Percentiles rank a stretch among this genome's conserved stretches.
phyloP scores from a whole-genome alignment of 2,797 vertebrate genomes.

The Pristis pectinata region DNA sequence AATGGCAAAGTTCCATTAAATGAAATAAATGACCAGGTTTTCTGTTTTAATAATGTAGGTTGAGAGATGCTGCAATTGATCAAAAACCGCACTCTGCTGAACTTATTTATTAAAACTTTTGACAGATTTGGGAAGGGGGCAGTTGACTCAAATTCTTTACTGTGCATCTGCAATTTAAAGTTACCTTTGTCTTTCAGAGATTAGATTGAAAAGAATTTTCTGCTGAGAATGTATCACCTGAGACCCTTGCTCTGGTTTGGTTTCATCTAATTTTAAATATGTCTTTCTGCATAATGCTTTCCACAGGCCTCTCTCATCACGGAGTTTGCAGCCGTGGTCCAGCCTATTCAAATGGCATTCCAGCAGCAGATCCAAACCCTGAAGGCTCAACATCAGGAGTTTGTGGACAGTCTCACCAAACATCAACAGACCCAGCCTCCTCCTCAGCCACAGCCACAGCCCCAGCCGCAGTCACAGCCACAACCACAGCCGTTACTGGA shows the following conservation, averaged over 20 bases:
- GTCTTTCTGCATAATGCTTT: neutral
- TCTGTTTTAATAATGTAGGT: neutral
- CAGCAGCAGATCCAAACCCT: constrained; percentile 92
- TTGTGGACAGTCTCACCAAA: constrained; percentile 77
- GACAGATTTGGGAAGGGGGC: neutral
- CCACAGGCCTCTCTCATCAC: constrained; percentile 82
- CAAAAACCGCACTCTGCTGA: neutral
- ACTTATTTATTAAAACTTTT: neutral
- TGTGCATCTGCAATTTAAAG: neutral
- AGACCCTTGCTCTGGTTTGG: neutral
- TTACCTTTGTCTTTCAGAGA: neutral
- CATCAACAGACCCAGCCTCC: constrained; percentile 58
- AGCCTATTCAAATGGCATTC: constrained; percentile 87
- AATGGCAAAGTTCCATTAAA: neutral
- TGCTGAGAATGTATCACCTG: neutral
- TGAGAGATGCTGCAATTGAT: neutral
- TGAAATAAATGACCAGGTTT: neutral
- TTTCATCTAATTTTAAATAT: neutral
- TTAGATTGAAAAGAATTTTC: neutral
- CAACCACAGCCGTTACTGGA: neutral
- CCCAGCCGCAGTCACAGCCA: constrained; percentile 51
- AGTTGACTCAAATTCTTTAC: neutral
- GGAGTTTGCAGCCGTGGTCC: constrained; percentile 79
- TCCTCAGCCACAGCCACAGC: constrained; percentile 45
- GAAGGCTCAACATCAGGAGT: constrained; percentile 89